Evolutionary conservation across 1,140 invertebrate species (phyloP), one percentile per base, ranked within the genome.

Genomic region (Agrypnia vestita): DNA sequence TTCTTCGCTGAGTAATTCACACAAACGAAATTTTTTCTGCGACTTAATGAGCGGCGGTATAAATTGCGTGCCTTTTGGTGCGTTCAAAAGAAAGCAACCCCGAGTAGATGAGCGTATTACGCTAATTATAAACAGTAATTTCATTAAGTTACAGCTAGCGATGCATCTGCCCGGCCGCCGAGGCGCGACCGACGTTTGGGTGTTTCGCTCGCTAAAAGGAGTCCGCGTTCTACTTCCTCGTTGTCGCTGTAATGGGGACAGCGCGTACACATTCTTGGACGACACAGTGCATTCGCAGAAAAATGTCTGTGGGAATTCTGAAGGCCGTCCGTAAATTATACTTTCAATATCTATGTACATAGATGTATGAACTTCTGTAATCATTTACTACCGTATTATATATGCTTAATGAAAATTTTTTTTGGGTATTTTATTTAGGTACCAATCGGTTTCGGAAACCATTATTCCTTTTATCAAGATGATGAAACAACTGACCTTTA

Each of bases 21-120:
- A 19, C 53, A 56, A 17, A 56, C n/a, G 15, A n/a, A 53, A 53
- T n/a, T 53, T 3, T 13, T 0, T 7, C 15, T 56, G 15, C n/a
- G n/a, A 13, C 19, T 19, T 56, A 19, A 56, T 56, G n/a, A 56
- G 53, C n/a, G 0, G 25, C 25, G 53, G 19, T 56, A 56, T 19
- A 19, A 56, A 56, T 17, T 56, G 53, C 53, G 53, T 56, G 53
- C n/a, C n/a, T 56, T 56, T 56, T 56, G 53, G 53, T 56, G 53
- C 53, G 53, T 56, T 13, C 53, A 56, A 56, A 56, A 17, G 53
- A 56, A 56, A 56, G 53, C n/a, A 17, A 13, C 51, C 8, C 13
- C n/a, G 53, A 19, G n/a, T 17, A 13, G 53, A 9, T 56, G n/a
- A 56, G n/a, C 19, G 4, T 35, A 56, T 13, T 53, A 53, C n/a